Evolutionary conservation across 1,140 invertebrate species (phyloP), one percentile per base, ranked within the genome.

Genomic region (Tyrophagus putrescentiae): DNA sequence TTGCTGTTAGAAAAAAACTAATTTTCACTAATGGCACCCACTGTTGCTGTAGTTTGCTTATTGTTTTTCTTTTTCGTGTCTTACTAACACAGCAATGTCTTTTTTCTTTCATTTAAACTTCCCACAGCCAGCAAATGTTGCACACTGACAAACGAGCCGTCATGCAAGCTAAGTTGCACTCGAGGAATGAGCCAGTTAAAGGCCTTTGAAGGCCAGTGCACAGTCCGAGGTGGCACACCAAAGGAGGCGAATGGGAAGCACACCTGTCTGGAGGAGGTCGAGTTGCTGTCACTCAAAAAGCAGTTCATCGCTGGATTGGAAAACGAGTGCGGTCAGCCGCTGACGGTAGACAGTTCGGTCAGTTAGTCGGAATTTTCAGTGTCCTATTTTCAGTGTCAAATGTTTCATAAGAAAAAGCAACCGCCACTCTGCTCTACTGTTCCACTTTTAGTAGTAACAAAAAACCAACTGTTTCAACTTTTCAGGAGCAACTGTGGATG

Each of bases 401-500:
- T n/a, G n/a, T n/a, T n/a, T n/a, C n/a, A n/a, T n/a, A n/a, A n/a
- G n/a, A n/a, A n/a, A n/a, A n/a, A n/a, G n/a, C n/a, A 33, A 31
- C n/a, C 27, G n/a, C 4, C n/a, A 54, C 13, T 34, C 11, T 13
- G 52, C 39, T 11, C 1, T 31, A 16, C 25, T 5, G 6, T 5
- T 42, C 3, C 6, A 42, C 25, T 50, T 3, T 33, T 25, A 54
- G n/a, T 54, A 23, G 13, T 18, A 3, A 28, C 27, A 3, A 54
- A 32, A 34, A 34, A 11, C 18, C 4, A 25, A 54, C 39, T 31
- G 52, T 27, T 32, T 1, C 6, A 54, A 54, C 13, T 13, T 31
- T 31, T 54, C 25, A 54, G 52, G 52, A 54, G 21, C 13, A 31
- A 13, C 52, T 54, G 11, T 54, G 52, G 52, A 23, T 34, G 18